Base-by-base conservation (phyloP, 1,140 invertebrate species). In the Leptinotarsa texana region DNA sequence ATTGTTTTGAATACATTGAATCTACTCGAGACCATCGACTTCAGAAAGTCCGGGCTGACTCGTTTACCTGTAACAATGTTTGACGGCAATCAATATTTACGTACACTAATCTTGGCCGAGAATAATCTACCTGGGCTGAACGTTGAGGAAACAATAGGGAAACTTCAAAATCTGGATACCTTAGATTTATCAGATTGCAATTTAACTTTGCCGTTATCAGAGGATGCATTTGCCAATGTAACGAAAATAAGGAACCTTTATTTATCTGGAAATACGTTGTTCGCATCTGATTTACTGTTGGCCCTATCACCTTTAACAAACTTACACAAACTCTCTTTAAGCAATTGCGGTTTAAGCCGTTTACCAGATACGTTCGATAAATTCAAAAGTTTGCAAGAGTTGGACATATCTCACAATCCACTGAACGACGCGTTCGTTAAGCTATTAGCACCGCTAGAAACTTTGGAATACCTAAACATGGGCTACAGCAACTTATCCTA, bases 381-480 rank as follows among this genome's bases (percentile, higher is more conserved):
- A 18, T 89, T 93, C 62, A 88, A 89, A 77, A 87, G 90, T 78
- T 84, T 93, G 3, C 87, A 90, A 79, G 90, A 92, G 80, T 86
- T 92, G 24, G 91, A 92, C 79, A 90, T 92, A 76, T 92, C 91
- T 1, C 88, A 91, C 74, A 92, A 92, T 85, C 91, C 91, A 3
- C 80, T 93, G 0, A 89, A 89, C 27, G 89, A 92, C 80, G 91
- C 90, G 0, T 93, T 92, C 80, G 90, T 90, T 15, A 88, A 86
- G 79, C 81, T 92, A 17, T 83, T 93, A n/a, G 89, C 89, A 1
- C 91, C 91, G 0, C 81, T 93, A 2, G 88, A 89, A 57, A 89
- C 89, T 22, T 83, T 93, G 13, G 89, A 92, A 84, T 91, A 90
- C 80, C 84, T 93, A 13, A 91, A 93, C 80, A 93, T 93, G 91